phyloP scores from a whole-genome alignment of 2,888 invertebrate species.

The Megaustenia siamemsis region DNA sequence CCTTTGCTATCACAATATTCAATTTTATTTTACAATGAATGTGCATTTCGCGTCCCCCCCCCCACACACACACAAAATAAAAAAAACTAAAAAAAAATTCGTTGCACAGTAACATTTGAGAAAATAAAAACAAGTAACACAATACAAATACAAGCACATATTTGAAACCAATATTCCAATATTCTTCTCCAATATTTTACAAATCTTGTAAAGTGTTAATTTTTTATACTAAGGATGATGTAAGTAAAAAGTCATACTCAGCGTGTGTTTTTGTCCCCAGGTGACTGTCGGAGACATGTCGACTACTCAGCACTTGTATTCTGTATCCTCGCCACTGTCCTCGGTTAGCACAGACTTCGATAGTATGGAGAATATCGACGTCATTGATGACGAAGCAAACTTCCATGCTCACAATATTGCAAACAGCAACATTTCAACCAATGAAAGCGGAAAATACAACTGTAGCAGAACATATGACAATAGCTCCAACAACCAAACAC shows the following conservation, averaged over 20 bases:
- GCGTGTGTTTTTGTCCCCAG: neutral
- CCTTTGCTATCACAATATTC: no score
- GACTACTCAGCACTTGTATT: neutral
- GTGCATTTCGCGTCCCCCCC: no score
- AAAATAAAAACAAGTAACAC: no score
- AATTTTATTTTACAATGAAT: no score
- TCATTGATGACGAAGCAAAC: conserved; percentile 35
- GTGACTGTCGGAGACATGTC: conserved; percentile 13
- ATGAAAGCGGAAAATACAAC: neutral
- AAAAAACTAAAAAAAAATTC: no score
- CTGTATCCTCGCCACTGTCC: conserved; percentile 28
- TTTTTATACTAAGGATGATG: no score
- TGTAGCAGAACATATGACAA: neutral
- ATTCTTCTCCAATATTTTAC: no score
- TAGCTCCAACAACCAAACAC: no score
- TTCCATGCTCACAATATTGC: neutral
- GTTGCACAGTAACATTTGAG: no score
- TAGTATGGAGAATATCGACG: conserved; percentile 43
- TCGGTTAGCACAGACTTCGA: conserved; percentile 35
- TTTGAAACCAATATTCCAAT: no score
- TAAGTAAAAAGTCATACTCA: neutral
- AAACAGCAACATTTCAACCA: neutral
- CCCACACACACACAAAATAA: no score
- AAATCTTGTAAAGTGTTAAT: neutral
- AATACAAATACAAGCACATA: no score